These are phyloP conservation scores for Dioctria rufipes DNA, from an alignment of 2,888 invertebrate species.

Conservation along the genomic window DNA sequence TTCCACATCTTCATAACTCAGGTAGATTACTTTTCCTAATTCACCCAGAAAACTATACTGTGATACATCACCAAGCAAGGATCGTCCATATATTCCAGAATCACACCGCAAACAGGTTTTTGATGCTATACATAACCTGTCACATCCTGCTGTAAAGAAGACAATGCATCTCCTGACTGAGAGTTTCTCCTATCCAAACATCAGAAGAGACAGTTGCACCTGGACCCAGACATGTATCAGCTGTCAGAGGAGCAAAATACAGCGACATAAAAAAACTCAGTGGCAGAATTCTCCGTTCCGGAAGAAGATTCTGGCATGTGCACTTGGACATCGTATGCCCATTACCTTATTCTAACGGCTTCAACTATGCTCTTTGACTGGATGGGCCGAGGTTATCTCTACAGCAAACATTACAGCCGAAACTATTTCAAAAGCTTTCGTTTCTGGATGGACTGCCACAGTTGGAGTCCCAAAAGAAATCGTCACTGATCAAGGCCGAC, in stretches of 20 bases:
- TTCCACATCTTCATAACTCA: neutral
- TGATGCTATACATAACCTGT: neutral
- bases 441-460: neutral
- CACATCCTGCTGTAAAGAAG: neutral
- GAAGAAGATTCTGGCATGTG: neutral
- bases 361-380: neutral
- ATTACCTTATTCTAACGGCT: neutral
- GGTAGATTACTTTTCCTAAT: neutral
- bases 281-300: neutral
- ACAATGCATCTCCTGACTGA: neutral
- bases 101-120: neutral
- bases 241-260: slow-evolving; percentile 1
- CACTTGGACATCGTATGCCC: neutral
- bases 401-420: neutral
- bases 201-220: too few species aligned
- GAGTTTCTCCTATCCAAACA: neutral
- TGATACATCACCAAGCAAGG: neutral
- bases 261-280: neutral
- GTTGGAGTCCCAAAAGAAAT: neutral
- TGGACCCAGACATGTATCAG: neutral
- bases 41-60: too few species aligned
- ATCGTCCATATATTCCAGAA: neutral
- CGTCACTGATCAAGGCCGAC: neutral
- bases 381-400: neutral
- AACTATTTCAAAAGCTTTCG: too few species aligned